Evolutionary conservation across 2,113 vertebrate genomes (phyloP).

Genomic region (Carassius carassius): DNA sequence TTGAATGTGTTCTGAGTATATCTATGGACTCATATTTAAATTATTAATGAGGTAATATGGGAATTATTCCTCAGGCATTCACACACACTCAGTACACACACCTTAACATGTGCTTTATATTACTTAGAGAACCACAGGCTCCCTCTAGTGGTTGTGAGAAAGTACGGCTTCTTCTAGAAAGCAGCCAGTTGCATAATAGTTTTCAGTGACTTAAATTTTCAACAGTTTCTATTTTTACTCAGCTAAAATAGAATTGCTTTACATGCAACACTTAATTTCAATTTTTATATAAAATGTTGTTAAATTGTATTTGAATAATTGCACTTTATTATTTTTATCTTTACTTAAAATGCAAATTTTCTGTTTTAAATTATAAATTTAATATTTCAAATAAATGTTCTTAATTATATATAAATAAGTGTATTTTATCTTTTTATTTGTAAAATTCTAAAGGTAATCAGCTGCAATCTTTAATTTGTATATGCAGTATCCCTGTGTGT

Average conservation of each 20-base stretch:
- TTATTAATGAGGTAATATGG: neutral
- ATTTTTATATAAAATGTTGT: neutral
- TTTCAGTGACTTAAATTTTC: neutral
- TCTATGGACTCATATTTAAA: neutral
- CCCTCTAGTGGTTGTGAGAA: conserved; percentile 52
- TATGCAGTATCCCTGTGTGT: neutral
- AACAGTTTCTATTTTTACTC: neutral
- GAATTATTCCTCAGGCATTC: neutral
- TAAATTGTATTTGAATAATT: neutral
- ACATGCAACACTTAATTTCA: neutral
- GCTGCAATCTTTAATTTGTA: neutral
- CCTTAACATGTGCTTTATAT: neutral
- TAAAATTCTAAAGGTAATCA: neutral
- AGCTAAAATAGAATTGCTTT: neutral
- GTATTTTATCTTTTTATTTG: neutral
- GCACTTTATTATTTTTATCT: neutral
- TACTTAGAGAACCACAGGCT: conserved; percentile 30
- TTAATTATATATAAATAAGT: neutral
- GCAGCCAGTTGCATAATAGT: neutral
- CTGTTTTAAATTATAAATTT: neutral
- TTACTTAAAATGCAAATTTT: neutral
- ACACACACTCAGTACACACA: neutral
- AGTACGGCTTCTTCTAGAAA: neutral
- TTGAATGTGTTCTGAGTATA: neutral
- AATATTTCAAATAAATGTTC: neutral